Percentiles rank a stretch among this genome's conserved stretches.
Evolutionary conservation across 2,888 invertebrate genomes (phyloP).

Genomic region (Rutpela maculata): DNA sequence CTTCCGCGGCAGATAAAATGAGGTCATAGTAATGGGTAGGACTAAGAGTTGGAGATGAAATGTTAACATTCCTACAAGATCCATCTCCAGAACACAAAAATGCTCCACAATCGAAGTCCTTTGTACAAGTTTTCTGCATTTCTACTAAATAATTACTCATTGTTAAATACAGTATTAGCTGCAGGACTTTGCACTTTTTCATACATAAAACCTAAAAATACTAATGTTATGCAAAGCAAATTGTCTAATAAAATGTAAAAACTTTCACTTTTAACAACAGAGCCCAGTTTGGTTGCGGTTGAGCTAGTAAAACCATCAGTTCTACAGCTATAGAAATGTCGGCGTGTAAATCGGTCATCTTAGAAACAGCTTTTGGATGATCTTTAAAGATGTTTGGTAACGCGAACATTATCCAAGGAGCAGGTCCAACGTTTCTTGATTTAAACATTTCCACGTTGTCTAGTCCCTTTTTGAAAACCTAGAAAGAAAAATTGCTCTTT

Average conservation of each 20-base stretch:
- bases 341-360: slow-evolving; percentile 74
- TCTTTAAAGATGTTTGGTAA: slow-evolving; percentile 79
- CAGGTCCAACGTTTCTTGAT: slow-evolving; percentile 76
- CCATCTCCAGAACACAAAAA: slow-evolving; percentile 85
- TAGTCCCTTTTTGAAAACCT: slow-evolving; percentile 78
- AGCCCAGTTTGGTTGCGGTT: slow-evolving; percentile 88
- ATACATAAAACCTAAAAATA: slow-evolving; percentile 80
- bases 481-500: slow-evolving; percentile 27
- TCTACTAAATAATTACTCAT: slow-evolving; percentile 61
- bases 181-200: slow-evolving; percentile 81
- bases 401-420: slow-evolving; percentile 84
- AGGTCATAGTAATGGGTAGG: slow-evolving; percentile 75
- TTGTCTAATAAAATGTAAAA: neutral
- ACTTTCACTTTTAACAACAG: slow-evolving; percentile 81
- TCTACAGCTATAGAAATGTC: slow-evolving; percentile 82
- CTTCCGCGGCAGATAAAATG: slow-evolving; percentile 79
- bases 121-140: slow-evolving; percentile 58
- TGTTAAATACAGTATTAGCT: slow-evolving; percentile 76
- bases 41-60: slow-evolving; percentile 55
- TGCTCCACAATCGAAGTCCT: slow-evolving; percentile 76
- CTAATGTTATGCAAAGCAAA: neutral
- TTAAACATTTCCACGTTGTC: slow-evolving; percentile 77
- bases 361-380: slow-evolving; percentile 65
- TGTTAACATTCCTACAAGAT: slow-evolving; percentile 67
- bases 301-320: slow-evolving; percentile 82